Evolutionary conservation across 2,797 vertebrate species (phyloP).

Genomic region (Hoplostethus mediterraneus): DNA sequence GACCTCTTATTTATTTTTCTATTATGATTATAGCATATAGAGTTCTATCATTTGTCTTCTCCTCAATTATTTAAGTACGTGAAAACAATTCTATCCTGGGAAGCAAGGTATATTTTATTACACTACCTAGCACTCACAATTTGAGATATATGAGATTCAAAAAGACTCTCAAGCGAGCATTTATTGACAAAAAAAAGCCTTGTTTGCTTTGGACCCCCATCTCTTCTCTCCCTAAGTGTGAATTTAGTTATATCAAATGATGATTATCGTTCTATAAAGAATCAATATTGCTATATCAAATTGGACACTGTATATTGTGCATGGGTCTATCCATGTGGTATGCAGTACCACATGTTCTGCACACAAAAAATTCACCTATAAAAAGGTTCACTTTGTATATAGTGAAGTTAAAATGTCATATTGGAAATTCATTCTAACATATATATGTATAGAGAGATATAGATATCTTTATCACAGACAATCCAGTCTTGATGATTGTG

Average conservation of each 20-base stretch:
- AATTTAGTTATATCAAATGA: slow-evolving; percentile 48
- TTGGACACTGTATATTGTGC: slow-evolving; percentile 68
- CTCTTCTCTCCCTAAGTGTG: slow-evolving; percentile 37
- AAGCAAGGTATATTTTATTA: slow-evolving; percentile 69
- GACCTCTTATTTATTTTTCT: slow-evolving; percentile 81
- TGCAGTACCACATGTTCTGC: slow-evolving; percentile 61
- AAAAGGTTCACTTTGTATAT: slow-evolving; percentile 73
- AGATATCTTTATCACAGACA: slow-evolving; percentile 82
- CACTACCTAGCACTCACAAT: slow-evolving; percentile 61
- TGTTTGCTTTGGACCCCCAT: slow-evolving; percentile 33
- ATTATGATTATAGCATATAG: slow-evolving; percentile 61
- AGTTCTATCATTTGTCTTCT: slow-evolving; percentile 72
- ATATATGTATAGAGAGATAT: slow-evolving; percentile 34
- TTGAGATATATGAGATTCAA: slow-evolving; percentile 17
- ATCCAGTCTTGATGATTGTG: slow-evolving; percentile 79
- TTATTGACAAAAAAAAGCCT: slow-evolving; percentile 35
- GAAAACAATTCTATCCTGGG: slow-evolving; percentile 37
- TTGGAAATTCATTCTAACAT: slow-evolving; percentile 64
- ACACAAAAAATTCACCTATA: slow-evolving; percentile 41
- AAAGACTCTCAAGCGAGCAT: slow-evolving; percentile 36
- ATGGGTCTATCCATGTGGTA: slow-evolving; percentile 66
- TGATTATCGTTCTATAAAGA: slow-evolving; percentile 56
- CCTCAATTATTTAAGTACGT: slow-evolving; percentile 58
- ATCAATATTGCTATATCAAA: slow-evolving; percentile 61
- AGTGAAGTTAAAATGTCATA: slow-evolving; percentile 68